These are phyloP conservation scores for Pseudopipra pipra DNA, from an alignment of 2,113 vertebrate species.

Conservation along the genomic window DNA sequence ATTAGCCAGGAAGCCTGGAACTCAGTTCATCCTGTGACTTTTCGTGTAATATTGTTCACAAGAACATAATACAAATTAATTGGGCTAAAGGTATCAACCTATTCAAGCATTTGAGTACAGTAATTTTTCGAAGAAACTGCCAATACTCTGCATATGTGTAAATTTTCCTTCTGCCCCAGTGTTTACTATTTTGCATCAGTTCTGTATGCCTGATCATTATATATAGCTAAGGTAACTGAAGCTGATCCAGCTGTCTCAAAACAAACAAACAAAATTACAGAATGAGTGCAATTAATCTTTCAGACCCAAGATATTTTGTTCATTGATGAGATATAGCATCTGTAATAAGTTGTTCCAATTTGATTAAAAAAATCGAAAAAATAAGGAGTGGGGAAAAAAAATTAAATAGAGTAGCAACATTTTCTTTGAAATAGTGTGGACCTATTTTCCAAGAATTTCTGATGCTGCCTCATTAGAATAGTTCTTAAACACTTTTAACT, in stretches of 20 bases:
- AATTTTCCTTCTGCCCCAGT: not conserved
- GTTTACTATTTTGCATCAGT: not conserved
- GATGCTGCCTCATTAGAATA: not conserved
- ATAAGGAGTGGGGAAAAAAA: rapidly evolving
- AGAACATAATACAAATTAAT: not conserved
- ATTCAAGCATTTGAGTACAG: not conserved
- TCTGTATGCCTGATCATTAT: not conserved
- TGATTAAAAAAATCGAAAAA: not conserved
- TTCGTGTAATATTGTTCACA: not conserved
- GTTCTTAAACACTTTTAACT: not conserved
- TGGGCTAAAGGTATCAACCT: not conserved
- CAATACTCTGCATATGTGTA: not conserved
- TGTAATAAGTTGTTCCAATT: not conserved
- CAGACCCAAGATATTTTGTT: not conserved
- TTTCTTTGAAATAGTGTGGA: not conserved
- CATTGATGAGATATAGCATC: not conserved
- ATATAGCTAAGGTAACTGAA: not conserved
- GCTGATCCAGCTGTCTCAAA: not conserved
- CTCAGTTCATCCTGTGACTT: not conserved
- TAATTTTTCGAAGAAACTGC: not conserved
- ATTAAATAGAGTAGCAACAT: not conserved
- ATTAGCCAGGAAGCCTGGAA: not conserved
- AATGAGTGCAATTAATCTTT: not conserved
- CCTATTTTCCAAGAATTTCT: not conserved
- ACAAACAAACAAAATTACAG: not conserved